Percentiles rank a stretch among this genome's conserved stretches.
Conservation (phyloP, 2,888 invertebrate species). For the Heteromurus nitidus region DNA sequence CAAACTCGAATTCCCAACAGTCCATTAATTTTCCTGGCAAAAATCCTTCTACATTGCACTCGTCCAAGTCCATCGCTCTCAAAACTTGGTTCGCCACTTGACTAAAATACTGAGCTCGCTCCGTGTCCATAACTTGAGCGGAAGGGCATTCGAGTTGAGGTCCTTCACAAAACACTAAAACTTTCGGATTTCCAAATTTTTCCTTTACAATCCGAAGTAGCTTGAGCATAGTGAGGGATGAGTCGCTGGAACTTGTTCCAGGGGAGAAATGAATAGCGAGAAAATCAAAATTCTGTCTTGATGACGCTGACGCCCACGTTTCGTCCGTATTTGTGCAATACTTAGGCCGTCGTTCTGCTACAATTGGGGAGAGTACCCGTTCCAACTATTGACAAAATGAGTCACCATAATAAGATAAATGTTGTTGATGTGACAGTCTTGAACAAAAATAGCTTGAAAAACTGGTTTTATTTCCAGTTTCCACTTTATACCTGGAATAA, state of each 20-base stretch:
- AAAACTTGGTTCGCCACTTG: slow-evolving; percentile 28
- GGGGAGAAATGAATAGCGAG: slow-evolving; percentile 20
- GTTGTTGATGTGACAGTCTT: neutral
- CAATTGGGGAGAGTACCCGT: slow-evolving; percentile 24
- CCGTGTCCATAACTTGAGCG: slow-evolving; percentile 41
- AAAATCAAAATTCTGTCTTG: slow-evolving; percentile 37
- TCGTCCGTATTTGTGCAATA: neutral
- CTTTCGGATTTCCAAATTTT: slow-evolving; percentile 44
- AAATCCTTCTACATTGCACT: slow-evolving; percentile 75
- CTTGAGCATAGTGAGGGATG: slow-evolving; percentile 2
- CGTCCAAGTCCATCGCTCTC: slow-evolving; percentile 72
- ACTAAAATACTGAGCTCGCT: slow-evolving; percentile 60
- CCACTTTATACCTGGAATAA: neutral
- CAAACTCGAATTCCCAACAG: slow-evolving; percentile 75
- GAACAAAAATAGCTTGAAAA: neutral
- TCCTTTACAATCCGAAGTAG: slow-evolving; percentile 37
- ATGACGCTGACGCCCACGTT: neutral
- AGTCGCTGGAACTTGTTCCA: neutral
- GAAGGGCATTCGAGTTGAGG: slow-evolving; percentile 2
- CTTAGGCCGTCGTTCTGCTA: neutral
- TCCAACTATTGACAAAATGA: slow-evolving; percentile 23
- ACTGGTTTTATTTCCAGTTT: too few relatives aligned
- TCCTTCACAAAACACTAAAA: slow-evolving; percentile 40
- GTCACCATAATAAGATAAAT: neutral
- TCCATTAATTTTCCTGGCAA: slow-evolving; percentile 76